Evolutionary conservation across 92 coral and sea anemone species (phyloP), one percentile per base, ranked within the genome.

Genomic region (Epizoanthus fatuus): DNA sequence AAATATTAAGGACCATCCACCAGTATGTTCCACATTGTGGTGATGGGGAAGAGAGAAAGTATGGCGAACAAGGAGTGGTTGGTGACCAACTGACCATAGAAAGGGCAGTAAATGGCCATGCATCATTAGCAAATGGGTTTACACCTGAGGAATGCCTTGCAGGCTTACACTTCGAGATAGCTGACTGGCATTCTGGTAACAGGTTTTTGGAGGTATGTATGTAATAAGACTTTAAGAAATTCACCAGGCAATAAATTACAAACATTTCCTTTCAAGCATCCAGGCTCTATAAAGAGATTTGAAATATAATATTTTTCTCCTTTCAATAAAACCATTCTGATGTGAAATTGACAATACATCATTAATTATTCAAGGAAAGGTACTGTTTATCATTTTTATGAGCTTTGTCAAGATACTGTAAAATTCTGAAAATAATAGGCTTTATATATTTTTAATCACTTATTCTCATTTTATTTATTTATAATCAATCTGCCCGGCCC

Each of bases 91-190:
- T 74, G 47, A 74, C 71, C 62, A 59, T 74, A 14, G 83, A 84
- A 63, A 75, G 88, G 49, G 88, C 88, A 35, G 80, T 84, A 20
- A 84, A 84, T 74, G 88, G 88, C 63, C 80, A 84, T 39, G 54
- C 74, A 44, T 83, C 84, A 4, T 60, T 79, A 52, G 87, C 66
- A 69, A 83, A 83, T 83, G 87, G 87, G 54, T 83, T 83, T 83
- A 83, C 87, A 65, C 45, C 87, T n/a, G 87, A 83, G 32, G 87
- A 69, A 14, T 49, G 79, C 20, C 87, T 83, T 83, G 79, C 69
- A 12, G 87, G 87, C 19, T 66, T 83, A 11, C 80, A 83, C 69
- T 83, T 83, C 38, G 69, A 83, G 51, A 75, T 83, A n/a, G 87
- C 86, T 68, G 56, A 69, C 74, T 69, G 74, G 74, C 74, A 69